These are phyloP conservation scores for Cyphomyrmex costatus DNA, from an alignment of 1,140 invertebrate genomes.

Conservation along the genomic window DNA sequence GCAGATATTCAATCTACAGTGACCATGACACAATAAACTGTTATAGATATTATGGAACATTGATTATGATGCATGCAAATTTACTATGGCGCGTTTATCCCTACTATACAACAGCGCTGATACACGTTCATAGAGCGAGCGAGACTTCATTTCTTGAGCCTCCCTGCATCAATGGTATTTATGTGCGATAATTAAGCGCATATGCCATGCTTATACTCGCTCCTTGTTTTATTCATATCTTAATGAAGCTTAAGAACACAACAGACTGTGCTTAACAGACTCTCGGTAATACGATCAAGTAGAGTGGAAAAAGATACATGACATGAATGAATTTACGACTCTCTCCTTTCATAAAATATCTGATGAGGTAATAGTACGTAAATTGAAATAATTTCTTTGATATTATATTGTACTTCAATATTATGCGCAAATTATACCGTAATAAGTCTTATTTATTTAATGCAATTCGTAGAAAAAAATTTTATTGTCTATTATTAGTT, in stretches of 20 bases:
- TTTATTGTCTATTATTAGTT: not conserved
- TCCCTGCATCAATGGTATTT: not conserved
- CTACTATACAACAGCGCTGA: not conserved
- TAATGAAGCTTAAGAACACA: conserved; percentile 12
- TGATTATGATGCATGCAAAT: not conserved
- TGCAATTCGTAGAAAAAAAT: not conserved
- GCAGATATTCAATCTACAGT: not conserved
- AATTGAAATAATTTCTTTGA: not conserved
- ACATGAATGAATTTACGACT: not conserved
- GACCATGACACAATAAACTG: conserved; percentile 4
- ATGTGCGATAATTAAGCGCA: conserved; percentile 23
- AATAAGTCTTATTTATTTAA: not conserved
- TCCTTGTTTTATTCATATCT: conserved; percentile 13
- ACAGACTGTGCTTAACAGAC: conserved; percentile 11
- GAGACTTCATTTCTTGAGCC: conserved; percentile 38
- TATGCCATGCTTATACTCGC: not conserved
- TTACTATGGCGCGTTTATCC: not conserved
- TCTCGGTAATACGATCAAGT: conserved; percentile 2
- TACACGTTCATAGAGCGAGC: conserved; percentile 13
- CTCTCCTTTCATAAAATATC: not conserved
- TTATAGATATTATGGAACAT: not conserved
- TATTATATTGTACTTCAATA: not conserved
- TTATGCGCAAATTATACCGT: not conserved
- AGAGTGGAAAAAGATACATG: not conserved
- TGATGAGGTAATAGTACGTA: not conserved